Percentiles rank a stretch among this genome's conserved stretches.
Evolutionary conservation across 2,888 invertebrate genomes (phyloP).

Genomic region (Drosophila demipolita): DNA sequence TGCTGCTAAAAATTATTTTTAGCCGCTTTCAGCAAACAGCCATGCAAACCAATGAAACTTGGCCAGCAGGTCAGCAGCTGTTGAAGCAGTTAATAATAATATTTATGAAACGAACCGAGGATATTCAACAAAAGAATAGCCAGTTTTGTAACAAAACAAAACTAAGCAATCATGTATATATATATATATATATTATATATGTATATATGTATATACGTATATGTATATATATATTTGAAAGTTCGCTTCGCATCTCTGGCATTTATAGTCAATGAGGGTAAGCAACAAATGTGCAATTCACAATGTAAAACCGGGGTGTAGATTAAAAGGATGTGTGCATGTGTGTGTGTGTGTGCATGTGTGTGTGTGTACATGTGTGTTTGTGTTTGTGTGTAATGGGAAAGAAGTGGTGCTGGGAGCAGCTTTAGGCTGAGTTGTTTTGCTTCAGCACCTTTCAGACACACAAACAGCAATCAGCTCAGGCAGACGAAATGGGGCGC

Average conservation of each 20-base stretch:
- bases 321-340: neutral
- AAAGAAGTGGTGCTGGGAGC: neutral
- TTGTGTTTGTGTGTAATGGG: neutral
- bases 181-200: neutral
- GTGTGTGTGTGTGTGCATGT: neutral
- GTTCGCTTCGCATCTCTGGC: neutral
- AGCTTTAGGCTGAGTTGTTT: slow-evolving; percentile 60
- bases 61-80: slow-evolving; percentile 15
- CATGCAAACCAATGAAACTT: slow-evolving; percentile 1
- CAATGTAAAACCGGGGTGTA: slow-evolving; percentile 23
- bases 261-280: slow-evolving; percentile 8
- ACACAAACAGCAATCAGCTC: slow-evolving; percentile 61
- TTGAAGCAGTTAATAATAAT: slow-evolving; percentile 17
- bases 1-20: slow-evolving; percentile 20
- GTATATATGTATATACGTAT: no score
- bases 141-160: neutral
- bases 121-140: neutral
- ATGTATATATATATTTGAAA: neutral
- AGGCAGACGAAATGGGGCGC: slow-evolving; percentile 56
- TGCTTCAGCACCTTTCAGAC: slow-evolving; percentile 71
- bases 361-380: neutral
- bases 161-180: neutral
- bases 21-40: neutral
- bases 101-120: slow-evolving; percentile 2
- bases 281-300: slow-evolving; percentile 48